phyloP scores from a whole-genome alignment of 2,888 invertebrate genomes.

The Stenotaenia linearis region DNA sequence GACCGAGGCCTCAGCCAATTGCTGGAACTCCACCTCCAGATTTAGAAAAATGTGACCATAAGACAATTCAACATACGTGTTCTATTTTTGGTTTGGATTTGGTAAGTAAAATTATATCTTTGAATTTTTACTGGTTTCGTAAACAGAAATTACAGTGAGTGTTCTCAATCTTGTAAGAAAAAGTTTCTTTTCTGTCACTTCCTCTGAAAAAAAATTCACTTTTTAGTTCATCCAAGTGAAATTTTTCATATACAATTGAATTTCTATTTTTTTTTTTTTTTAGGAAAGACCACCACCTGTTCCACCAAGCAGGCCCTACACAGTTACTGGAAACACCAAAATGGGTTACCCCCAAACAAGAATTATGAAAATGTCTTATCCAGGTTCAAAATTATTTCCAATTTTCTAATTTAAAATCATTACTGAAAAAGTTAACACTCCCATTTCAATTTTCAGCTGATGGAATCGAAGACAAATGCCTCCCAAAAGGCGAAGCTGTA shows the following conservation, averaged over 20 bases:
- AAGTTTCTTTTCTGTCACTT: too few relatives aligned
- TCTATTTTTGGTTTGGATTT: constrained; percentile 82
- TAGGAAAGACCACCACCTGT: constrained; percentile 87
- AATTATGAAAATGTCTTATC: constrained; percentile 82
- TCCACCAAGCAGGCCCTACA: constrained; percentile 83
- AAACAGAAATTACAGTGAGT: neutral
- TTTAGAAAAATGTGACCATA: constrained; percentile 77
- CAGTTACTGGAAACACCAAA: constrained; percentile 82
- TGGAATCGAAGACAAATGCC: constrained; percentile 49
- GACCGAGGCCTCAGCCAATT: constrained; percentile 82
- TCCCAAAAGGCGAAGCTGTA: constrained; percentile 57
- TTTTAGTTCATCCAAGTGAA: too few relatives aligned
- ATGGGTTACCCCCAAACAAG: constrained; percentile 87
- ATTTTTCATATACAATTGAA: too few relatives aligned
- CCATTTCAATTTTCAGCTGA: constrained; percentile 45
- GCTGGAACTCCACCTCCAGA: constrained; percentile 81
- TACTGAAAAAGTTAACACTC: neutral
- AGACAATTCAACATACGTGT: constrained; percentile 84
- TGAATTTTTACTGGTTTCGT: neutral
- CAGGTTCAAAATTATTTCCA: constrained; percentile 55
- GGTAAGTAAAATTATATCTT: constrained; percentile 51
- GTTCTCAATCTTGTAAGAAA: too few relatives aligned
- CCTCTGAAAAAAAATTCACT: too few relatives aligned
- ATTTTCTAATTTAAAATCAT: neutral
- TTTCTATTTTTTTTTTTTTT: neutral